Evolutionary conservation across 2,888 invertebrate species (phyloP).

Genomic region (Schrankia costaestrigalis): DNA sequence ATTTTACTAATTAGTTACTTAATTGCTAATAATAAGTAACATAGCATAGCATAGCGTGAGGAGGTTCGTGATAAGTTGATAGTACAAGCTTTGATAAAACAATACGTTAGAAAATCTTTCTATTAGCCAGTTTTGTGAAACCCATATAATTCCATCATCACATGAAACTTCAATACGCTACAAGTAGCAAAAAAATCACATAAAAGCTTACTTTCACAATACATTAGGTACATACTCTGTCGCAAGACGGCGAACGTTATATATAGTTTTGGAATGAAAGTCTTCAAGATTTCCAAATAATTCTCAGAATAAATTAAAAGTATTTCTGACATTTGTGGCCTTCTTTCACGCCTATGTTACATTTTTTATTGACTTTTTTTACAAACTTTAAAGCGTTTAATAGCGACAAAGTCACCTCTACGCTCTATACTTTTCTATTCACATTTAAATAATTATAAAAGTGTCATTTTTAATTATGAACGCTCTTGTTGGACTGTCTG

Average conservation of each 20-base stretch:
- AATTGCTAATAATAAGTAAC: too few relatives aligned
- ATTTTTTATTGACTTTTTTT: conserved; percentile 35
- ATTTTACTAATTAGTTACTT: too few relatives aligned
- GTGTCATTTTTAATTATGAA: conserved; percentile 69
- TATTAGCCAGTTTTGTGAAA: too few relatives aligned
- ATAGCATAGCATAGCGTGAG: too few relatives aligned
- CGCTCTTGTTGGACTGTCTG: conserved; percentile 55
- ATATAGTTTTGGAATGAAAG: conserved; percentile 45
- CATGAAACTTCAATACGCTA: too few relatives aligned
- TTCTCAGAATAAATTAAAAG: conserved; percentile 58
- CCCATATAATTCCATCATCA: too few relatives aligned
- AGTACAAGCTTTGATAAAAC: too few relatives aligned
- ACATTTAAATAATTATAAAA: conserved; percentile 59
- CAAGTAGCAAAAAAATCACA: conserved; percentile 16
- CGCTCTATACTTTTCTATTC: conserved; percentile 36
- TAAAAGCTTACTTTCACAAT: conserved; percentile 27
- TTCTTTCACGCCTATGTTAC: conserved; percentile 40
- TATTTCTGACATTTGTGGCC: conserved; percentile 55
- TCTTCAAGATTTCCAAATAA: conserved; percentile 50
- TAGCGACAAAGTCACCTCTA: conserved; percentile 40
- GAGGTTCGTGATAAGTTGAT: too few relatives aligned
- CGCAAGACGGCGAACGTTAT: conserved; percentile 39
- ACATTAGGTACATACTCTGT: conserved; percentile 19
- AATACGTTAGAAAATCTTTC: too few relatives aligned
- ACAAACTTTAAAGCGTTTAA: conserved; percentile 44